phyloP scores from a whole-genome alignment of 2,113 vertebrate species.

The Callorhinus ursinus region DNA sequence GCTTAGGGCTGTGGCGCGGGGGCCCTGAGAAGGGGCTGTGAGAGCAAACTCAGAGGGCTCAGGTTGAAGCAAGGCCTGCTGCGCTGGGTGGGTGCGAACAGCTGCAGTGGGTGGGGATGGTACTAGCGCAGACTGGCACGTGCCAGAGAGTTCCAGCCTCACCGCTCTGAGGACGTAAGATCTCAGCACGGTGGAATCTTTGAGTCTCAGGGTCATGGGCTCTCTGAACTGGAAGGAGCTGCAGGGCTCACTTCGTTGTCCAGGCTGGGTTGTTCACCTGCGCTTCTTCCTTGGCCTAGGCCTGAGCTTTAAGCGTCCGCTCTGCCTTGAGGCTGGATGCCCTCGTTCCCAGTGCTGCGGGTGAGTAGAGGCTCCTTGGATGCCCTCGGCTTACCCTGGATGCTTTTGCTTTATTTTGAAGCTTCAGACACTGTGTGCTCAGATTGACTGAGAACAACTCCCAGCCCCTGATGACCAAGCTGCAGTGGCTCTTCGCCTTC shows the following conservation, averaged over 20 bases:
- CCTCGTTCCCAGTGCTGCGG: not conserved
- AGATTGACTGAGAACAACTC: constrained; percentile 87
- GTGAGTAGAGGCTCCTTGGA: not conserved
- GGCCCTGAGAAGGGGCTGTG: not conserved
- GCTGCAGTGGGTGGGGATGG: not conserved
- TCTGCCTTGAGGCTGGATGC: not conserved
- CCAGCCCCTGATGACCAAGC: constrained; percentile 90
- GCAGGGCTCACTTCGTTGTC: not conserved
- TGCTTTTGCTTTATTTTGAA: constrained; percentile 74
- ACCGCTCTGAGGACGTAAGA: not conserved
- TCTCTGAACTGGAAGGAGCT: not conserved
- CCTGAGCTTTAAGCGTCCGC: not conserved
- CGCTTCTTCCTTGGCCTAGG: not conserved
- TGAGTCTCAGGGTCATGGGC: not conserved
- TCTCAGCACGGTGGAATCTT: not conserved
- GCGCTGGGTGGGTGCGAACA: not conserved
- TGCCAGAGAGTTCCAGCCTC: not conserved
- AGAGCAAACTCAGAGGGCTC: not conserved
- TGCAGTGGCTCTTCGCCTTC: constrained; percentile 91
- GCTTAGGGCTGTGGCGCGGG: not conserved
- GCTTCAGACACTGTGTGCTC: constrained; percentile 89
- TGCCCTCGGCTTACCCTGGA: not conserved
- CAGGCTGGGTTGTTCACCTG: not conserved
- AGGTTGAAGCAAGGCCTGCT: not conserved
- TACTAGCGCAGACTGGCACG: not conserved